These are phyloP conservation scores for Nephrotoma flavescens DNA, from an alignment of 2,888 invertebrate species.

Conservation along the genomic window DNA sequence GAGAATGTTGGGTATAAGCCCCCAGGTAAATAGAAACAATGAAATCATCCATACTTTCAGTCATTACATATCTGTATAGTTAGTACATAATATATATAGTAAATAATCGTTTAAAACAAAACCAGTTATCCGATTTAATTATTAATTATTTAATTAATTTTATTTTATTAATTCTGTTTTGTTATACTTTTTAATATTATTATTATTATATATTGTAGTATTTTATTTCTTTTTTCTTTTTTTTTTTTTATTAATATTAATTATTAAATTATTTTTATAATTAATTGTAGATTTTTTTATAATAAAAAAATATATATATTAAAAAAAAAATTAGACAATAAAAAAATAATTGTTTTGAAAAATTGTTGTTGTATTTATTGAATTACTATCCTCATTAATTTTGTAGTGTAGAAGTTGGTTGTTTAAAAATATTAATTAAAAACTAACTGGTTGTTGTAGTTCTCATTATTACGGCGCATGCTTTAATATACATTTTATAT, in stretches of 20 bases:
- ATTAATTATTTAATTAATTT: not conserved
- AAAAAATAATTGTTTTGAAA: not conserved
- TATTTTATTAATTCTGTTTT: not conserved
- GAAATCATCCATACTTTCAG: constrained; percentile 19
- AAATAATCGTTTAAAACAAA: not conserved
- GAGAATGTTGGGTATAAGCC: constrained; percentile 85
- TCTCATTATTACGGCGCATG: not conserved
- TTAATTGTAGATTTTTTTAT: not conserved
- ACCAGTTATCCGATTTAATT: not conserved
- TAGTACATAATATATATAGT: not conserved
- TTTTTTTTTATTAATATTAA: not conserved
- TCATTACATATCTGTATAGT: not conserved
- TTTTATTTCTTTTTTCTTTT: not conserved
- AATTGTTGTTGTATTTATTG: not conserved
- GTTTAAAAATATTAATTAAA: not conserved
- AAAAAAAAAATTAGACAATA: not conserved
- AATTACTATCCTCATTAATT: not conserved
- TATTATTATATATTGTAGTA: not conserved
- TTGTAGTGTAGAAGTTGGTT: not conserved
- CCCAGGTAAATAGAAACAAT: constrained; percentile 56
- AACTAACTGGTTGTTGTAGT: not conserved
- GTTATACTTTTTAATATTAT: not conserved
- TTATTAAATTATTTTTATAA: not conserved
- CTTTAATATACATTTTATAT: not conserved
- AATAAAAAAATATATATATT: not conserved